Conservation (phyloP, 1,140 invertebrate genomes). For the Drosophila pandora region DNA sequence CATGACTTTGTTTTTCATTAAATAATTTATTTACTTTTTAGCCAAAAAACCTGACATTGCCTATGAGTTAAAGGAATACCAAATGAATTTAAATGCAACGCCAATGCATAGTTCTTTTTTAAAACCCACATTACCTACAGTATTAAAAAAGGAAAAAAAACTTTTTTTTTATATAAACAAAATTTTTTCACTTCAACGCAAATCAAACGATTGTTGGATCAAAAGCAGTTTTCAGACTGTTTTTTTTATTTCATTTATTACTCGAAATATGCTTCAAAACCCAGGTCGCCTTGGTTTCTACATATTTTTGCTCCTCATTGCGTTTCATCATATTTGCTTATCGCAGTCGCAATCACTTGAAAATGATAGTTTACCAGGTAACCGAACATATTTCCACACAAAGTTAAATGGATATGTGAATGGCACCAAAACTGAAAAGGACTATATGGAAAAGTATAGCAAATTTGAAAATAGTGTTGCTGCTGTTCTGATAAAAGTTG, state of each 20-base stretch:
- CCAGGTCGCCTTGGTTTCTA: constrained; percentile 18
- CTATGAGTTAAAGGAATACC: not conserved
- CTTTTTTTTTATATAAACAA: not conserved
- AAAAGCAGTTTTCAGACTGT: not conserved
- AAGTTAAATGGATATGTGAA: constrained; percentile 31
- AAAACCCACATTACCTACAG: not conserved
- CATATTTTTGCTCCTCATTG: constrained; percentile 36
- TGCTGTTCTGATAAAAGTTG: constrained; percentile 88
- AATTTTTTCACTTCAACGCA: not conserved
- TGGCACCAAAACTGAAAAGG: constrained; percentile 43
- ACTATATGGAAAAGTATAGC: constrained; percentile 74
- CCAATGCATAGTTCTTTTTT: not conserved
- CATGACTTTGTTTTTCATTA: not conserved
- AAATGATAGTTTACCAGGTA: constrained; percentile 16
- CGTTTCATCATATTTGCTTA: constrained; percentile 37
- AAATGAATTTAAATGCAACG: not conserved
- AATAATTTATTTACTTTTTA: not conserved
- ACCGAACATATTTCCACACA: constrained; percentile 20
- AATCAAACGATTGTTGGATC: not conserved
- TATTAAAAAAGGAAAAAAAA: not conserved
- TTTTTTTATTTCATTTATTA: constrained; percentile 4
- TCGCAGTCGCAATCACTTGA: constrained; percentile 51
- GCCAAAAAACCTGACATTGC: not conserved
- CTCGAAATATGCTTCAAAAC: constrained; percentile 19
- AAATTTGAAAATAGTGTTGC: constrained; percentile 87